Evolutionary conservation across 92 coral and sea anemone genomes (phyloP).

Genomic region (Galaxea fascicularis): DNA sequence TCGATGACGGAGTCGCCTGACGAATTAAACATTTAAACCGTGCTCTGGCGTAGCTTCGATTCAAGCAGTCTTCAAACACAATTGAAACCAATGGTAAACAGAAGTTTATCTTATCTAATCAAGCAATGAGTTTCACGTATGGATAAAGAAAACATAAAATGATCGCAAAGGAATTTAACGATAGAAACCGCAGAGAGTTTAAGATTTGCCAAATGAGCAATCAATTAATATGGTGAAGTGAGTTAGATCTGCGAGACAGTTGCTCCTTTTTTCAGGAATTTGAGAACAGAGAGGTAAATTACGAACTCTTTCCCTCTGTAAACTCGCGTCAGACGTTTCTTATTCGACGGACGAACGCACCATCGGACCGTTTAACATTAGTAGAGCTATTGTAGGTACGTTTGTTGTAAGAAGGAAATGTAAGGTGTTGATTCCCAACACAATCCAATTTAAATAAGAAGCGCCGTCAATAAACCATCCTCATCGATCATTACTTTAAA

Average conservation of each 20-base stretch:
- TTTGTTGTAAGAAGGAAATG: background rate
- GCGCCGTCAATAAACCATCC: background rate
- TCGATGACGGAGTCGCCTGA: background rate
- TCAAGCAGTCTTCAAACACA: background rate
- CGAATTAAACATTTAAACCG: background rate
- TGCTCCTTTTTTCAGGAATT: background rate
- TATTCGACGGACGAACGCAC: background rate
- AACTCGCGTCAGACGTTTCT: no score
- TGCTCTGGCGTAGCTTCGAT: no score
- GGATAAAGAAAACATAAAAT: background rate
- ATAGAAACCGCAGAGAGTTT: background rate
- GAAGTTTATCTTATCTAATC: constrained; percentile 40
- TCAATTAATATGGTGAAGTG: background rate
- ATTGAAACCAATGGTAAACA: constrained; percentile 3
- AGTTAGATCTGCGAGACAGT: background rate
- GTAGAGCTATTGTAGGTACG: background rate
- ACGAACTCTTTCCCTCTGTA: no score
- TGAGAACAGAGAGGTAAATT: no score
- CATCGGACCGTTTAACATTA: no score
- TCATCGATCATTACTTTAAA: background rate
- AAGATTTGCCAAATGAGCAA: background rate
- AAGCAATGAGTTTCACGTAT: constrained; percentile 16
- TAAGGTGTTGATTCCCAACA: background rate
- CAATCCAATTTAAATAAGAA: background rate
- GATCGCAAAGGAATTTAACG: background rate